Evolutionary conservation across 2,888 invertebrate species (phyloP), one percentile per base, ranked within the genome.

Genomic region (Tinea pellionella): DNA sequence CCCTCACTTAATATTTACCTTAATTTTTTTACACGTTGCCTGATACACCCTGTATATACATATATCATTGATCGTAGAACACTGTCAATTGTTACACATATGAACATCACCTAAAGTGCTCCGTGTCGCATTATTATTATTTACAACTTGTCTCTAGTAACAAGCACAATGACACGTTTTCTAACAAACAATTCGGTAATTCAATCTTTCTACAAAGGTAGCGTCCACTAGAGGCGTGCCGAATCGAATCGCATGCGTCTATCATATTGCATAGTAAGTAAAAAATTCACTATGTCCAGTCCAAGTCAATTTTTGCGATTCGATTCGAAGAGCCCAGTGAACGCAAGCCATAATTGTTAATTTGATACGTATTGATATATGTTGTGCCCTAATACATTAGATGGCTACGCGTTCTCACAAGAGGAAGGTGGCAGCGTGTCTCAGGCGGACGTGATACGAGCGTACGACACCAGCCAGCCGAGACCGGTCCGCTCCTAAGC

Each of bases 371-470:
- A 9, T 42, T 9, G 12, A 42, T 42, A 4, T n/a, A 42, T 2
- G 2, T 13, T 47, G 13, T 47, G 15, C 15, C 47, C 12, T 4
- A 42, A 7, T 42, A 42, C 66, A 73, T 64, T 88, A 98, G 97
- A 97, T 92, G 98, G 98, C 65, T 98, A 95, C 89, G 98, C 99
- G 67, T 99, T 99, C 89, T 99, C 98, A 53, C 99, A 99, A 93
- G 99, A 99, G 88, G 99, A 99, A 88, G 96, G 97, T 75, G 98
- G 97, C 66, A 95, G 93, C 70, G 95, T 99, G 65, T 93, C 96
- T 59, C 96, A 98, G 88, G 94, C 97, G 66, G 96, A 96, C 74
- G 93, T 98, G 76, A 97, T 99, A 78, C 92, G 98, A 77, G 96
- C 96, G 60, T 98, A 98, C 91, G 95, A 98, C 89, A 97, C 97